Conservation (phyloP, 2,797 vertebrate species). For the Salmo trutta region DNA sequence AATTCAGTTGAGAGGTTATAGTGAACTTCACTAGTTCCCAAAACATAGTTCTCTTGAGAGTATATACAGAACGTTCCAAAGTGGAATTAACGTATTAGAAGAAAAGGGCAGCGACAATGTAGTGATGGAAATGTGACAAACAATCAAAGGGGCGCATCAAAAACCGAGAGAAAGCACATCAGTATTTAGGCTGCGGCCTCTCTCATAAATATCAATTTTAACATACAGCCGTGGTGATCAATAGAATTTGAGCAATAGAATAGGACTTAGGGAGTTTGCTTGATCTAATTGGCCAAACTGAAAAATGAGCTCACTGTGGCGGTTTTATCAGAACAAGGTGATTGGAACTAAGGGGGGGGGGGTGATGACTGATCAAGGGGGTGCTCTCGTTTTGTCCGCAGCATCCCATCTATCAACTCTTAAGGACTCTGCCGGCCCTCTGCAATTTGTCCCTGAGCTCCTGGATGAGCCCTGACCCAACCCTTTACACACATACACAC, state of each 20-base stretch:
- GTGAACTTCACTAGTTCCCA: no score
- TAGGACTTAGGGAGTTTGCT: conserved; percentile 76
- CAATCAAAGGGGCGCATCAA: conserved; percentile 40
- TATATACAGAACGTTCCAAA: background rate
- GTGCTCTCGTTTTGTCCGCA: conserved; percentile 51
- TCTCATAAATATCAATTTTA: conserved; percentile 76
- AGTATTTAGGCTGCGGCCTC: conserved; percentile 16
- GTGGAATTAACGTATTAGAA: background rate
- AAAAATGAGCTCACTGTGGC: conserved; percentile 74
- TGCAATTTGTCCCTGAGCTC: conserved; percentile 53
- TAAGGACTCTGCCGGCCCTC: conserved; percentile 51
- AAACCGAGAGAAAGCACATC: conserved; percentile 26
- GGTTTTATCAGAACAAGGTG: conserved; percentile 67
- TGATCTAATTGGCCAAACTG: conserved; percentile 81
- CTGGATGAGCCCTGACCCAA: conserved; percentile 24
- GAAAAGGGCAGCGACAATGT: background rate
- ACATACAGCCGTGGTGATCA: conserved; percentile 75
- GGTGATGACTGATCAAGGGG: conserved; percentile 34
- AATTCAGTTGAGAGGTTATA: no score
- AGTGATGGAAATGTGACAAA: conserved; percentile 11
- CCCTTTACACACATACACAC: conserved; percentile 19
- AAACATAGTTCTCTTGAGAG: background rate
- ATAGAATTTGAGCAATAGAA: conserved; percentile 80
- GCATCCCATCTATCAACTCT: conserved; percentile 63
- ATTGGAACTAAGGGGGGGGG: conserved; percentile 46